Base-by-base conservation (phyloP, 2,113 vertebrate species). In the Polypterus senegalus region DNA sequence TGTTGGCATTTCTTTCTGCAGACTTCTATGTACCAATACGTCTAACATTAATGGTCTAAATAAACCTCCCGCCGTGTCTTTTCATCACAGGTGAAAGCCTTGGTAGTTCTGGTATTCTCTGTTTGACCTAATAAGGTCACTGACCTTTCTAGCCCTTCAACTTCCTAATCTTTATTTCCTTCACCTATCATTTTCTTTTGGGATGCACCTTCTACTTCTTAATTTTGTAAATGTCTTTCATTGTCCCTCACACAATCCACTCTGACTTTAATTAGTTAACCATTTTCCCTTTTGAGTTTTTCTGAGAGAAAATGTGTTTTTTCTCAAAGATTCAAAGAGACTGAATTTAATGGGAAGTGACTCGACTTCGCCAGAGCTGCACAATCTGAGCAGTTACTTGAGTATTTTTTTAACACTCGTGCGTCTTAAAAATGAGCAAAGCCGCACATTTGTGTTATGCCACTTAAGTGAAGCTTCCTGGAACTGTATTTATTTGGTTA, bases 241-340 rank as follows among this genome's bases (percentile, higher is more conserved):
- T 82, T 85, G 87, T 87, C 80, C 88, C 81, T 77, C 79, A 27
- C 83, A 80, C 85, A 77, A 79, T 88, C 90, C 84, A 81, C 85
- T 84, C 82, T 82, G 87, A 89, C 85, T 86, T 88, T 91, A 90
- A 88, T 92, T 92, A 93, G 82, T 84, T 82, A 91, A 88, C 84
- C 83, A 86, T 92, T 86, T 84, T 88, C 84, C 84, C 79, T 74
- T 82, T 89, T 88, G 83, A 79, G 80, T 76, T 72, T 81, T 85
- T 81, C 81, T 71, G 71, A 74, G 65, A 66, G 75, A 80, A n/a
- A 68, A 60, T 64, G 27, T 27, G 27, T 27, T 27, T 27, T 27
- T 27, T 27, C 27, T 27, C 27, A 27, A 27, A 27, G 27, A 27
- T 27, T 27, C 27, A 27, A 27, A 27, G 27, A 27, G 27, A 27